Evolutionary conservation across 2,888 invertebrate genomes (phyloP).

Genomic region (Neoaliturus tenellus): DNA sequence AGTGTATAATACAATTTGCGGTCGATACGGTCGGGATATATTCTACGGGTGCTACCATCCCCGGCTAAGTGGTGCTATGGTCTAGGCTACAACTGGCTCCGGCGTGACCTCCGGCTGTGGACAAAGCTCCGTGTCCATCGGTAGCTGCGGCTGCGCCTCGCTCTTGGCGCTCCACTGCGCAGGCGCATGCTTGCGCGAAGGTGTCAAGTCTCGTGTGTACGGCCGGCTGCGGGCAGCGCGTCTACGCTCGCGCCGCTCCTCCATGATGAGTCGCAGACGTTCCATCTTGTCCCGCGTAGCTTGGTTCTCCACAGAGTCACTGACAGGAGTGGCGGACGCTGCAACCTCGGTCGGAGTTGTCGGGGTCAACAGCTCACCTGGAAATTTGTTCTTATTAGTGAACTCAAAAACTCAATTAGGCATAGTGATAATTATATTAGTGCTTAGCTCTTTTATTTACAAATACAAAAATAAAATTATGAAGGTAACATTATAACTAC

Average conservation of each 20-base stretch:
- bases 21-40: not conserved
- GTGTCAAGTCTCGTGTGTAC: constrained; percentile 65
- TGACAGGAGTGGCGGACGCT: constrained; percentile 70
- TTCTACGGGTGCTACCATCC: constrained; percentile 15
- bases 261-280: constrained; percentile 92
- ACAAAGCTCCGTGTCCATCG: constrained; percentile 64
- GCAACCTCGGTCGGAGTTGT: constrained; percentile 68
- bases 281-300: constrained; percentile 92
- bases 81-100: constrained; percentile 65
- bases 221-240: constrained; percentile 83
- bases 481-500: too few relatives aligned
- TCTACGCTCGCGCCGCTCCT: constrained; percentile 84
- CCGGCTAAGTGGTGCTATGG: not conserved
- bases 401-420: too few relatives aligned
- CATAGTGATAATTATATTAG: too few relatives aligned
- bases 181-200: constrained; percentile 20
- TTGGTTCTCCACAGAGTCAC: constrained; percentile 81
- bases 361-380: constrained; percentile 30
- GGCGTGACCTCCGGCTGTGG: constrained; percentile 61
- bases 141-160: constrained; percentile 60
- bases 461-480: too few relatives aligned
- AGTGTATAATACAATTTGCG: constrained; percentile 16
- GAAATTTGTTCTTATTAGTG: not conserved
- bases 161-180: constrained; percentile 61
- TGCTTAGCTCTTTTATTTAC: too few relatives aligned